Evolutionary conservation across 2,113 vertebrate genomes (phyloP).

Genomic region (Myotis davidii): DNA sequence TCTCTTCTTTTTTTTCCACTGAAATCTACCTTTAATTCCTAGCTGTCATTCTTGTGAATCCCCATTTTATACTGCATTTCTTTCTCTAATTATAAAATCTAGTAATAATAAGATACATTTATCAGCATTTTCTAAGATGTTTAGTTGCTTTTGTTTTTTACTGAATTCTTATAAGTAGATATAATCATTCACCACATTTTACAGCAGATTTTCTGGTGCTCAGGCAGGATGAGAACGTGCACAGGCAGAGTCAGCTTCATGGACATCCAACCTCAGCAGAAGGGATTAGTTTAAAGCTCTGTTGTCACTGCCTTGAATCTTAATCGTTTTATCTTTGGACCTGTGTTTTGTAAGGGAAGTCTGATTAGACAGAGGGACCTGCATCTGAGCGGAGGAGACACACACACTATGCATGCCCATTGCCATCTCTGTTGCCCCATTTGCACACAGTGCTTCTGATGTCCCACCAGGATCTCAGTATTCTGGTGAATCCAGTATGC

Average conservation of each 20-base stretch:
- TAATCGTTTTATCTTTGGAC: neutral
- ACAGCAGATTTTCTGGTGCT: neutral
- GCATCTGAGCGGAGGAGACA: neutral
- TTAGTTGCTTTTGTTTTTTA: neutral
- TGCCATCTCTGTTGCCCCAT: neutral
- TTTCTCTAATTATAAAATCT: neutral
- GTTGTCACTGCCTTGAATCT: neutral
- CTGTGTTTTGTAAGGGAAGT: neutral
- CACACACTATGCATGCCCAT: rapidly evolving
- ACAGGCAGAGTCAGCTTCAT: neutral
- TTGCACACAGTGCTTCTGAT: neutral
- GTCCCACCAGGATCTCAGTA: no score
- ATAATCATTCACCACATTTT: neutral
- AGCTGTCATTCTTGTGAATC: neutral
- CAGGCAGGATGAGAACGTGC: neutral
- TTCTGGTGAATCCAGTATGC: neutral
- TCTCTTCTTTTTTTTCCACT: no score
- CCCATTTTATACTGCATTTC: neutral
- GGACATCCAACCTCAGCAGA: rapidly evolving
- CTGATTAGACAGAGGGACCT: neutral
- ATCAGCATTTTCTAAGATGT: neutral
- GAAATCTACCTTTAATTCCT: neutral
- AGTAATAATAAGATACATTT: neutral
- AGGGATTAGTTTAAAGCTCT: neutral
- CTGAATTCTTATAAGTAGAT: neutral